These are phyloP conservation scores for Willisornis vidua DNA, from an alignment of 2,113 vertebrate species.

Conservation along the genomic window DNA sequence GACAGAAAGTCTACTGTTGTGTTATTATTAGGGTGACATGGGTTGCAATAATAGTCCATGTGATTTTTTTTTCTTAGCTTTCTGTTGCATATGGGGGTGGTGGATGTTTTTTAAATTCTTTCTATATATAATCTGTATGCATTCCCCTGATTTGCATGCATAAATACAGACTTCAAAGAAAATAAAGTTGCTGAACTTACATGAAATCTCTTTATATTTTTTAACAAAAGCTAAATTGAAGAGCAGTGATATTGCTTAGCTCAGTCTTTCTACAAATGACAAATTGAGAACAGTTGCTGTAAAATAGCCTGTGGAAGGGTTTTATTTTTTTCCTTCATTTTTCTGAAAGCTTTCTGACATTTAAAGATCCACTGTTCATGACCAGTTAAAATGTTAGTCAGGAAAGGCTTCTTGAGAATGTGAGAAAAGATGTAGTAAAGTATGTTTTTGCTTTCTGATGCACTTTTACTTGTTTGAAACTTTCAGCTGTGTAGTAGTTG, in stretches of 20 bases:
- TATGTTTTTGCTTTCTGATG: neutral
- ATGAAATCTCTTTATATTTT: neutral
- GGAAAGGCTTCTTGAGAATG: neutral
- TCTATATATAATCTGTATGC: neutral
- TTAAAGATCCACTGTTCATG: neutral
- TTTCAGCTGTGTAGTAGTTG: neutral
- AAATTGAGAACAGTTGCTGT: neutral
- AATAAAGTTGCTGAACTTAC: constrained; percentile 13
- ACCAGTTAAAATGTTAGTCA: neutral
- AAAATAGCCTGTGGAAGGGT: neutral
- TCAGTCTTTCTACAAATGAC: neutral
- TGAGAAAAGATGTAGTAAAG: neutral
- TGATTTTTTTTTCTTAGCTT: neutral
- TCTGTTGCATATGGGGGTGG: neutral
- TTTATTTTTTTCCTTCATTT: neutral
- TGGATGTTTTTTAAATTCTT: neutral
- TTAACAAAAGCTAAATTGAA: neutral
- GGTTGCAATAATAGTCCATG: neutral
- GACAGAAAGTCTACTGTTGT: neutral
- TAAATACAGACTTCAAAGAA: constrained; percentile 23
- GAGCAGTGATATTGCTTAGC: neutral
- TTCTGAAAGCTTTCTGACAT: neutral
- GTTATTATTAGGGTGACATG: neutral
- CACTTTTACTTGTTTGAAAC: neutral
- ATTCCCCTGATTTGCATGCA: neutral